A percentile compares a stretch with the other conserved stretches of the same genome.
Conservation (phyloP, 2,888 invertebrate genomes). For the Thyatira batis region DNA sequence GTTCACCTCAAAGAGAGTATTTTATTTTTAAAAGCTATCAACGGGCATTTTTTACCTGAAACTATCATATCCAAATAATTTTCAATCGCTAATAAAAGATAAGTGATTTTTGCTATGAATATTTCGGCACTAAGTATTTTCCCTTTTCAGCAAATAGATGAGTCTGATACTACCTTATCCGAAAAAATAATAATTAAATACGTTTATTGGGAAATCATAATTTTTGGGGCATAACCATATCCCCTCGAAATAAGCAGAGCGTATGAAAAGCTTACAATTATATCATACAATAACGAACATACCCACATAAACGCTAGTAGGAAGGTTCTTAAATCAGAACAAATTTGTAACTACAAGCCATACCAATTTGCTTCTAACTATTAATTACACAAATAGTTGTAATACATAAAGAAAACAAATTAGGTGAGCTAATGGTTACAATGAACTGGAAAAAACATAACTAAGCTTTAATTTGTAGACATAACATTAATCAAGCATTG, state of each 20-base stretch:
- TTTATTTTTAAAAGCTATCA: slow-evolving; percentile 62
- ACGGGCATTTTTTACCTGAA: slow-evolving; percentile 34
- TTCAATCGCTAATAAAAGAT: neutral
- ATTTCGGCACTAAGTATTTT: too few species aligned
- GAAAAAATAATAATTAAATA: too few species aligned
- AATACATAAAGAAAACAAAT: neutral
- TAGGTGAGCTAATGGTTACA: neutral
- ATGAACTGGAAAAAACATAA: neutral
- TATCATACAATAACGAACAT: too few species aligned
- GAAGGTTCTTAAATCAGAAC: too few species aligned
- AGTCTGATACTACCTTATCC: neutral
- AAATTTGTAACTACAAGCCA: too few species aligned
- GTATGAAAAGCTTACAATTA: too few species aligned
- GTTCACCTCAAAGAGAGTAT: slow-evolving; percentile 39
- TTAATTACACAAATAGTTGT: neutral
- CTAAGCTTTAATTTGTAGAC: neutral
- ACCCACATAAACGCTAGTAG: too few species aligned
- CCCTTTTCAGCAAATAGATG: too few species aligned
- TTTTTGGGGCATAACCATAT: too few species aligned
- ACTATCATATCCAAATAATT: neutral
- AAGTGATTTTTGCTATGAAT: neutral
- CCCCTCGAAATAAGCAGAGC: too few species aligned
- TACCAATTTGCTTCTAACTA: neutral
- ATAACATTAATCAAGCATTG: slow-evolving; percentile 7
- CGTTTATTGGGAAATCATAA: too few species aligned